Percentiles rank a stretch among this genome's conserved stretches.
Evolutionary conservation across 2,888 invertebrate genomes (phyloP).

Genomic region (Plebejus anna): DNA sequence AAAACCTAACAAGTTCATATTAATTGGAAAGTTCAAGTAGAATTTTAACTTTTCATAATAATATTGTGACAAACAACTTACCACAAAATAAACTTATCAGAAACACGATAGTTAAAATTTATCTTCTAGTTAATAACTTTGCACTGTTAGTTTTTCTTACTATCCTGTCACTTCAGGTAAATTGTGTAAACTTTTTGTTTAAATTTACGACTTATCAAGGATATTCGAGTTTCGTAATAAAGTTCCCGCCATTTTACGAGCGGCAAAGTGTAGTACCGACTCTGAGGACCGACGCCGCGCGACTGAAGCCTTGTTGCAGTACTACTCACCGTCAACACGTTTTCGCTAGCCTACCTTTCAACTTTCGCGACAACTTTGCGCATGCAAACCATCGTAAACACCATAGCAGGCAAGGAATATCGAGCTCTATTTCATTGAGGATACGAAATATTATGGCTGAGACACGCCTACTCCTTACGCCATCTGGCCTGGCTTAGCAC

Average conservation of each 20-base stretch:
- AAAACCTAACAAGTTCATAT: too few species aligned
- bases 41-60: background rate
- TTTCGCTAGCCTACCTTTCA: conserved; percentile 69
- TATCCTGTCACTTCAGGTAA: background rate
- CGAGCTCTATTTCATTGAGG: background rate
- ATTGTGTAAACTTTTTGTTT: background rate
- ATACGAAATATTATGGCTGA: conserved; percentile 39
- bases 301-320: conserved; percentile 66
- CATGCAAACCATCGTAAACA: conserved; percentile 41
- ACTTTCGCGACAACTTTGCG: conserved; percentile 54
- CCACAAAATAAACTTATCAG: background rate
- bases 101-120: background rate
- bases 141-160: background rate
- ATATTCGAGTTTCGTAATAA: conserved; percentile 63
- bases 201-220: conserved; percentile 39
- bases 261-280: conserved; percentile 49
- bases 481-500: conserved; percentile 30
- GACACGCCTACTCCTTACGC: conserved; percentile 31
- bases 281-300: conserved; percentile 65
- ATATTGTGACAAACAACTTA: background rate
- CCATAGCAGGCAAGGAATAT: conserved; percentile 28
- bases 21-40: too few species aligned
- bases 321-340: conserved; percentile 58
- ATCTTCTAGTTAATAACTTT: conserved; percentile 9
- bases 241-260: conserved; percentile 64